Base-by-base conservation (phyloP, 2,113 vertebrate species). In the Thomomys bottae region DNA sequence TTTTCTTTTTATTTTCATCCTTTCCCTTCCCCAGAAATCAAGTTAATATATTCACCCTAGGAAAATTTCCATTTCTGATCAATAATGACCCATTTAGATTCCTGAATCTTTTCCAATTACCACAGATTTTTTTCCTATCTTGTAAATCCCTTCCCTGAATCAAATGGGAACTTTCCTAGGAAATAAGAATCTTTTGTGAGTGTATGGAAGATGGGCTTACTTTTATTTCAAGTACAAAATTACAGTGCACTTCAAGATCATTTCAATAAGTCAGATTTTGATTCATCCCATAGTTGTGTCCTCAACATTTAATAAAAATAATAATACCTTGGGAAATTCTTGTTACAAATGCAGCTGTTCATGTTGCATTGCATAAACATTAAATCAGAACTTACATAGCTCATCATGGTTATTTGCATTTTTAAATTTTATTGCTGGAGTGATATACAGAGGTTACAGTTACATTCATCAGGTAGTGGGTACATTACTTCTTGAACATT, bases 141-240 rank as follows among this genome's bases (percentile, higher is more conserved):
- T 84, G n/a, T n/a, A 26, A n/a, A 38, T 72, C 34, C 24, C 54
- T 84, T 75, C n/a, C 38, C 61, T 80, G 68, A 87, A 70, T 15
- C 14, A 54, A 45, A 17, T 30, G 70, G 36, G 26, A 26, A n/a
- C 17, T 54, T 12, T 54, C 49, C 17, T 67, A 21, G 73, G 34
- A 82, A 67, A 82, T 18, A 38, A 32, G 63, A 92, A 87, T 34
- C 20, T 40, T 66, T 75, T 59, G 18, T 45, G 45, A 38, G 45
- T 54, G 61, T 34, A 11, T 82, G 38, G 23, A 61, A 70, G n/a
- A 73, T 66, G 18, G 54, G 42, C 79, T 71, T 89, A 57, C 81
- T 90, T 91, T 92, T 76, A 68, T 38, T 63, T 61, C 30, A 81
- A 40, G 23, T 71, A 77, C n/a, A 92, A 79, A 81, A 82, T 85